These are phyloP conservation scores for Hycleus phaleratus DNA, from an alignment of 1,140 invertebrate species.

Conservation along the genomic window DNA sequence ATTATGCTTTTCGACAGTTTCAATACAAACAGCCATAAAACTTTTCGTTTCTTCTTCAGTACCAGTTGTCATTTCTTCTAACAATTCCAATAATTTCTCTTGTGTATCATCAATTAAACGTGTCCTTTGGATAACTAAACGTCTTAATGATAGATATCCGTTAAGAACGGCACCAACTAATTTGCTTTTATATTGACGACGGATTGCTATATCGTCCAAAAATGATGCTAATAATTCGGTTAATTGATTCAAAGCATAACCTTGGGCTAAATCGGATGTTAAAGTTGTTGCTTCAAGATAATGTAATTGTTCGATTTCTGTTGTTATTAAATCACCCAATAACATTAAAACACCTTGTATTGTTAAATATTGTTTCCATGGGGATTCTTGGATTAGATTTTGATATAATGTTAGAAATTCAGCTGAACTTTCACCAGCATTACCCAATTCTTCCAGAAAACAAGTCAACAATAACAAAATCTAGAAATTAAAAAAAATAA, in stretches of 20 bases:
- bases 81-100: conserved; percentile 85
- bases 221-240: conserved; percentile 81
- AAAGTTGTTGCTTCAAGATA: conserved; percentile 82
- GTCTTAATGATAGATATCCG: conserved; percentile 84
- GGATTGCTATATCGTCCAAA: conserved; percentile 72
- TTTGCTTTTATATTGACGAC: conserved; percentile 82
- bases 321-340: conserved; percentile 77
- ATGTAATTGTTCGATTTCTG: conserved; percentile 81
- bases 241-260: conserved; percentile 78
- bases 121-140: conserved; percentile 89
- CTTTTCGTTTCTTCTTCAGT: conserved; percentile 93
- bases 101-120: conserved; percentile 94
- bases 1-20: conserved; percentile 90
- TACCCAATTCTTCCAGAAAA: conserved; percentile 77
- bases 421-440: conserved; percentile 82
- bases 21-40: conserved; percentile 95
- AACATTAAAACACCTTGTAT: conserved; percentile 76
- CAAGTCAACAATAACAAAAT: conserved; percentile 80
- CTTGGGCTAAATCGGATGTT: conserved; percentile 89
- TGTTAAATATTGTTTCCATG: conserved; percentile 91
- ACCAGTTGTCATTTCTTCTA: conserved; percentile 95
- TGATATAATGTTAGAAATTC: conserved; percentile 86
- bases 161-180: conserved; percentile 85
- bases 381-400: conserved; percentile 69
- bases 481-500: conserved; percentile 35